Base-by-base conservation (phyloP, 2,888 invertebrate genomes). In the Theristus sp. region DNA sequence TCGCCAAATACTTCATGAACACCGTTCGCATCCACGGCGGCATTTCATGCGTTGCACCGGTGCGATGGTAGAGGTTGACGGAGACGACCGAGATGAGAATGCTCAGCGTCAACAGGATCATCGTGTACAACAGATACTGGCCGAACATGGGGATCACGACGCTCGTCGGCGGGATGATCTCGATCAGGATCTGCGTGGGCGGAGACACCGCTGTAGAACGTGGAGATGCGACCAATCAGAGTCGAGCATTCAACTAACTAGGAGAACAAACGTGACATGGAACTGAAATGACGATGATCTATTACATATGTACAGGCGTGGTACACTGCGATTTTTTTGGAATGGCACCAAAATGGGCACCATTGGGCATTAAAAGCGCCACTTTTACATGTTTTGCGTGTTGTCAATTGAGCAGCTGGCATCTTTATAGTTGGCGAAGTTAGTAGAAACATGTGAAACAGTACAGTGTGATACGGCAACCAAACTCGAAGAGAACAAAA, bases 111-210 rank as follows among this genome's bases (percentile, higher is more conserved):
- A 72, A 70, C 10, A 71, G 64, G n/a, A 71, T 66, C 71, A 73
- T 71, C 2, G 73, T 73, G 6, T 71, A 72, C 58, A 72, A 68
- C 29, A 73, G 63, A 63, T 73, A 73, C 47, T 70, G 67, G n/a
- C 69, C 72, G 60, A 73, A 73, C 71, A 73, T 70, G n/a, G 73
- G 73, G 56, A 73, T 68, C 20, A 73, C 73, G 31, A 72, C 63
- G n/a, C 68, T 68, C 31, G 71, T 72, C 0, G 72, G 72, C 1
- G 72, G 72, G 65, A 72, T 71, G 20, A 72, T 56, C 52, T 72
- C 70, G 58, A 71, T 71, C 27, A 71, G 58, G 22, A 71, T 68
- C 70, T 70, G 56, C 6, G n/a, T n/a, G n/a, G n/a, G n/a, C n/a
- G n/a, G n/a, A n/a, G n/a, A n/a, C n/a, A n/a, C n/a, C n/a, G n/a